Conservation (phyloP, 2,888 invertebrate genomes). For the Tyria jacobaeae region DNA sequence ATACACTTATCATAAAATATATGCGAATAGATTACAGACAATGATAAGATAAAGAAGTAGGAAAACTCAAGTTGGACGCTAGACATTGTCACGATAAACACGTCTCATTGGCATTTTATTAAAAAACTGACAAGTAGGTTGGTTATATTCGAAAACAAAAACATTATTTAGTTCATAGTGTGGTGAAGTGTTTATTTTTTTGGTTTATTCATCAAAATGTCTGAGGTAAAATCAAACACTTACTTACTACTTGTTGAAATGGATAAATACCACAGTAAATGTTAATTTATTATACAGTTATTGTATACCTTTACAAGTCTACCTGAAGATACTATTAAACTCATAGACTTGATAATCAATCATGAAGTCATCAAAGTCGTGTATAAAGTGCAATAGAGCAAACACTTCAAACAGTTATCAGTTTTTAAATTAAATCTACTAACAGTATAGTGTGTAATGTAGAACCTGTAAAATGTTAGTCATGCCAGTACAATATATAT, state of each 20-base stretch:
- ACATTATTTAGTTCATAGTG: slow-evolving; percentile 26
- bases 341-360: not conserved
- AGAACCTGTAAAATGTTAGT: slow-evolving; percentile 27
- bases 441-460: slow-evolving; percentile 15
- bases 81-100: slow-evolving; percentile 33
- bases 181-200: slow-evolving; percentile 20
- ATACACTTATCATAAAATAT: slow-evolving; percentile 44
- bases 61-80: slow-evolving; percentile 33
- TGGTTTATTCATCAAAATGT: slow-evolving; percentile 1
- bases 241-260: not conserved
- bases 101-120: slow-evolving; percentile 28
- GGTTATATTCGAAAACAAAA: slow-evolving; percentile 11
- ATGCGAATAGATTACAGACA: slow-evolving; percentile 44
- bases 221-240: slow-evolving; percentile 8
- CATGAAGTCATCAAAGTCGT: not conserved
- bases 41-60: slow-evolving; percentile 61
- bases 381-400: no score
- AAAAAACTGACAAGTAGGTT: slow-evolving; percentile 27
- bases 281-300: no score
- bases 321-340: not conserved
- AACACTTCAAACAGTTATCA: not conserved
- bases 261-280: not conserved
- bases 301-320: not conserved
- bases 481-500: slow-evolving; percentile 23
- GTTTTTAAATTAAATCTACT: slow-evolving; percentile 16